Evolutionary conservation across 2,797 vertebrate genomes (phyloP).

Genomic region (Balearica regulorum): DNA sequence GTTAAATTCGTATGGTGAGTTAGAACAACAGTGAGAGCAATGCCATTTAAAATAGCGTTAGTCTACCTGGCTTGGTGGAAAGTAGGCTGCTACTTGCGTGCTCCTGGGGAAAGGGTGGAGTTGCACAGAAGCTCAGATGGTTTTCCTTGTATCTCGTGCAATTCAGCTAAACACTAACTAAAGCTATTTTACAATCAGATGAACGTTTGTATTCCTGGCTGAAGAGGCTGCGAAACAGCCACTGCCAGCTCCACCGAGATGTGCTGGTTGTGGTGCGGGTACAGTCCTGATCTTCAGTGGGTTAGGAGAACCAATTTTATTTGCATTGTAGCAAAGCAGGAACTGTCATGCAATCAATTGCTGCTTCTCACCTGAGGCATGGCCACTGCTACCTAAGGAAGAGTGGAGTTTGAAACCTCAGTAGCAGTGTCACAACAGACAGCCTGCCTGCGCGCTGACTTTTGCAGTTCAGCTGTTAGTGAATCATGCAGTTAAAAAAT

Average conservation of each 20-base stretch:
- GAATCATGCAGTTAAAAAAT: neutral
- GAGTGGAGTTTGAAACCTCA: neutral
- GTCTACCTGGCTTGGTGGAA: neutral
- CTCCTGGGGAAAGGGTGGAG: neutral
- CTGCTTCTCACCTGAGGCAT: neutral
- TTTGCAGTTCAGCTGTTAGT: neutral
- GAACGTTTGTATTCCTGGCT: neutral
- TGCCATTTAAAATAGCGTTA: neutral
- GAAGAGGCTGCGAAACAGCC: neutral
- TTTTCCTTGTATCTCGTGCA: neutral
- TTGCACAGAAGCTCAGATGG: neutral
- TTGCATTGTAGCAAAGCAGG: neutral
- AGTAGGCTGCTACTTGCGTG: neutral
- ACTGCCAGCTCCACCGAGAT: neutral
- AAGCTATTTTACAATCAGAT: fast-evolving
- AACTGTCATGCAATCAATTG: neutral
- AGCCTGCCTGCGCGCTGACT: neutral
- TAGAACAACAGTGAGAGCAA: neutral
- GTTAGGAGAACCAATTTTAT: neutral
- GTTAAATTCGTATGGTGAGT: neutral
- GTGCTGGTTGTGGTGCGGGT: neutral
- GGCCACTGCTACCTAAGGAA: neutral
- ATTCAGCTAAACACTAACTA: neutral
- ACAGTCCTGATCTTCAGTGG: neutral
- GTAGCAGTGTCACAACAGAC: neutral